Conservation (phyloP, 2,797 vertebrate species). For the Liasis olivaceus region DNA sequence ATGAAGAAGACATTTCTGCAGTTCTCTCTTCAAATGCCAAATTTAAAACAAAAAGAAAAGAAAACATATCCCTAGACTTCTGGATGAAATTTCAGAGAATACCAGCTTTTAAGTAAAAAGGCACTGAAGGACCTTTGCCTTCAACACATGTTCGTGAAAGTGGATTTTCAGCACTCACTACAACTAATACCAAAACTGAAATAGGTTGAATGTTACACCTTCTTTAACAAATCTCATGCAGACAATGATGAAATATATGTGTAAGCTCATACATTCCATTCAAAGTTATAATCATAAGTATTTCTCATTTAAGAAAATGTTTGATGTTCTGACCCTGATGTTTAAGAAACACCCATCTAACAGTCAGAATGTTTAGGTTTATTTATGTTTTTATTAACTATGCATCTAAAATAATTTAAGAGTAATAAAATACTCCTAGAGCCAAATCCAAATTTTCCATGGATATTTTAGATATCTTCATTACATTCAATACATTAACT, state of each 20-base stretch:
- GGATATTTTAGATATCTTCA: background rate
- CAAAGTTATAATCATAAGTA: background rate
- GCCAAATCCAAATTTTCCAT: background rate
- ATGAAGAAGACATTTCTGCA: background rate
- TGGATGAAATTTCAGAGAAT: background rate
- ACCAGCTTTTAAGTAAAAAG: background rate
- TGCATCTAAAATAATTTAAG: background rate
- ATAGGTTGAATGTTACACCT: background rate
- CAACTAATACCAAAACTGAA: background rate
- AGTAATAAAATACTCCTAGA: background rate
- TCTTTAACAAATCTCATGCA: background rate
- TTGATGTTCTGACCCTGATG: background rate
- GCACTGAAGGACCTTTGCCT: too few species aligned
- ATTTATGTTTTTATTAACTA: background rate
- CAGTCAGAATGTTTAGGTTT: background rate
- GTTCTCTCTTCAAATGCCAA: background rate
- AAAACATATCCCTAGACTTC: background rate
- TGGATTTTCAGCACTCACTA: background rate
- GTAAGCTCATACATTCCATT: too few species aligned
- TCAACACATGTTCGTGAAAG: background rate
- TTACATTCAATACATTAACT: background rate
- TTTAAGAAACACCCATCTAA: background rate
- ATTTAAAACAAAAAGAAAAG: background rate
- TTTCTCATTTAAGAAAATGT: background rate
- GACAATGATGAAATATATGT: background rate